Conservation (phyloP, 2,113 vertebrate genomes). For the Elachura formosa region DNA sequence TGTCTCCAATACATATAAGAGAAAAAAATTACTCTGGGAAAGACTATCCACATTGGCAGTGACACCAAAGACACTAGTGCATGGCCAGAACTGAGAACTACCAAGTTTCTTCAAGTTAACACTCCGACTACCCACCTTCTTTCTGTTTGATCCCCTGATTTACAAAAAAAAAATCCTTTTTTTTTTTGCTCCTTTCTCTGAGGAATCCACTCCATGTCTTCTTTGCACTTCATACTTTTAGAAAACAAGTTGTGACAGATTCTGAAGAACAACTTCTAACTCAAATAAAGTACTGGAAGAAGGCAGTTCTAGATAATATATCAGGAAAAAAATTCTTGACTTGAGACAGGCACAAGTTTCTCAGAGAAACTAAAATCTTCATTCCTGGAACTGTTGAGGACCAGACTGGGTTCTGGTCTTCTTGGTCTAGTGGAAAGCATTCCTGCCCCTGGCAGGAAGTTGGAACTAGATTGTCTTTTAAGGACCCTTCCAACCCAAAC, state of each 20-base stretch:
- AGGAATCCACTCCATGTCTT: neutral
- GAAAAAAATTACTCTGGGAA: neutral
- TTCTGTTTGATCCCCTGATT: neutral
- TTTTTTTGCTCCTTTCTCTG: neutral
- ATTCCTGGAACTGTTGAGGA: neutral
- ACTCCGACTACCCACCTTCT: neutral
- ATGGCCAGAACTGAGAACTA: neutral
- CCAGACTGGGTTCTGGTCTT: neutral
- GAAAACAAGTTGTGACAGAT: rapidly evolving
- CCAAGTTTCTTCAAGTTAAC: neutral
- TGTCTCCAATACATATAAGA: neutral
- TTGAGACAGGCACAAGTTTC: neutral
- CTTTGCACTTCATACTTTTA: neutral
- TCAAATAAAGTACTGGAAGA: neutral
- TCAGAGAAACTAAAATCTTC: neutral
- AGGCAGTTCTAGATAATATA: neutral
- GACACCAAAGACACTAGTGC: neutral
- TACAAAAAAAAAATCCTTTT: too few relatives aligned
- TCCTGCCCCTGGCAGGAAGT: neutral
- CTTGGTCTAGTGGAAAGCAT: neutral
- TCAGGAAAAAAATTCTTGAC: neutral
- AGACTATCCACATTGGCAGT: neutral
- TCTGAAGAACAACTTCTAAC: neutral
- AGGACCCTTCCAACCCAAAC: neutral
- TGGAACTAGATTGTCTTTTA: neutral